Conservation (phyloP, 2,113 vertebrate genomes). For the Clupea harengus region DNA sequence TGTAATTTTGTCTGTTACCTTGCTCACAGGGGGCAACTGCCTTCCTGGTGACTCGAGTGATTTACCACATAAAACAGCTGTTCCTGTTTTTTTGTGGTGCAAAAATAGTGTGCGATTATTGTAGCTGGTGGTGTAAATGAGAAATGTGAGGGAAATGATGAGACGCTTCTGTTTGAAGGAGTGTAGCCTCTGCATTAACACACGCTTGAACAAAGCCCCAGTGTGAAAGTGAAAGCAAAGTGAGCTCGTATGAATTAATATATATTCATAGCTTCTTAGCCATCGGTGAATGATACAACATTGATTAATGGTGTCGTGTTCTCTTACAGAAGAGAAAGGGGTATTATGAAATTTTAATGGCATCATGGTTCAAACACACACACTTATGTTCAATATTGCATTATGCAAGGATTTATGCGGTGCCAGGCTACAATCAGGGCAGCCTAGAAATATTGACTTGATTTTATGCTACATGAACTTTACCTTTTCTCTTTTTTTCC, state of each 20-base stretch:
- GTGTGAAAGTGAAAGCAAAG: neutral
- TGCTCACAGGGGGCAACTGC: neutral
- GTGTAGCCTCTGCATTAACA: neutral
- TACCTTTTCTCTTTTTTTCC: neutral
- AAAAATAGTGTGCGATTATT: neutral
- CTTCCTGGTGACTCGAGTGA: neutral
- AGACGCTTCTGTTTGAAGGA: neutral
- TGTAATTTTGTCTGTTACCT: neutral
- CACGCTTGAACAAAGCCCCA: neutral
- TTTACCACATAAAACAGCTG: neutral
- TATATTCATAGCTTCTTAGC: slow-evolving; percentile 21
- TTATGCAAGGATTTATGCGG: slow-evolving; percentile 20
- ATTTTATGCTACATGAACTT: slow-evolving; percentile 3
- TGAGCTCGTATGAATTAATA: slow-evolving; percentile 3
- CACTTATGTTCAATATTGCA: slow-evolving; percentile 17
- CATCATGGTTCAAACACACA: neutral
- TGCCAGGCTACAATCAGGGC: too few relatives aligned
- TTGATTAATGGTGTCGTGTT: slow-evolving; percentile 9
- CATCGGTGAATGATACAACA: neutral
- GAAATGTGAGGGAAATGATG: neutral
- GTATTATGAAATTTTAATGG: slow-evolving; percentile 26
- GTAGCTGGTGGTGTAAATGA: slow-evolving; percentile 3
- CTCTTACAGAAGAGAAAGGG: neutral
- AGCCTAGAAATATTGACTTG: neutral
- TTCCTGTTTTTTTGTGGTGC: neutral